A percentile compares a stretch with the other conserved stretches of the same genome.
Evolutionary conservation across 1,140 invertebrate genomes (phyloP).

Genomic region (Pachyrhynchus sulphureomaculatus): DNA sequence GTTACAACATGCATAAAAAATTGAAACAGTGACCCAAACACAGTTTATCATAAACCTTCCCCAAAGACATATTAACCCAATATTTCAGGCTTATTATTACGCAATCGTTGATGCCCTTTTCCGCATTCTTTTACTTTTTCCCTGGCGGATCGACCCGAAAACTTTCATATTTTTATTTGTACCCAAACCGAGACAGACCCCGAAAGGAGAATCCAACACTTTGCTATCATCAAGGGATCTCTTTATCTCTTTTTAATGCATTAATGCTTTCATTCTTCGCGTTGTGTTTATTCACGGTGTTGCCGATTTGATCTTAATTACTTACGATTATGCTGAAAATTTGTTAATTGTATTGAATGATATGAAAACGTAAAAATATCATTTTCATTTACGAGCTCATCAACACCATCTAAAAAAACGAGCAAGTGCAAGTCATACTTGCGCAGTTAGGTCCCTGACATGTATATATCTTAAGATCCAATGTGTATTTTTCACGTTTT

Average conservation of each 20-base stretch:
- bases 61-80: slow-evolving; percentile 22
- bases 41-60: slow-evolving; percentile 16
- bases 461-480: too few relatives aligned
- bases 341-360: too few relatives aligned
- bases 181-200: slow-evolving; percentile 6
- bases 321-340: too few relatives aligned
- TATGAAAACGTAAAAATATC: too few relatives aligned
- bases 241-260: slow-evolving; percentile 29
- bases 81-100: slow-evolving; percentile 20
- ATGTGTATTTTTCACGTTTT: too few relatives aligned
- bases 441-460: too few relatives aligned
- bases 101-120: slow-evolving; percentile 21
- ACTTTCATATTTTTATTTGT: slow-evolving; percentile 23
- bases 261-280: slow-evolving; percentile 18
- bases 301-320: background rate
- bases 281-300: slow-evolving; percentile 7
- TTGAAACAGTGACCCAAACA: background rate
- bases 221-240: slow-evolving; percentile 25
- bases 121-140: slow-evolving; percentile 24
- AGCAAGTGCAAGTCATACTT: too few relatives aligned
- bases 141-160: slow-evolving; percentile 2
- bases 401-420: too few relatives aligned
- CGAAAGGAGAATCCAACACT: slow-evolving; percentile 21
- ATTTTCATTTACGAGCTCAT: too few relatives aligned
- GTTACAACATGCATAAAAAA: background rate